A percentile compares a stretch with the other conserved stretches of the same genome.
Evolutionary conservation across 1,140 invertebrate species (phyloP).

Genomic region (Nasonia vitripennis): DNA sequence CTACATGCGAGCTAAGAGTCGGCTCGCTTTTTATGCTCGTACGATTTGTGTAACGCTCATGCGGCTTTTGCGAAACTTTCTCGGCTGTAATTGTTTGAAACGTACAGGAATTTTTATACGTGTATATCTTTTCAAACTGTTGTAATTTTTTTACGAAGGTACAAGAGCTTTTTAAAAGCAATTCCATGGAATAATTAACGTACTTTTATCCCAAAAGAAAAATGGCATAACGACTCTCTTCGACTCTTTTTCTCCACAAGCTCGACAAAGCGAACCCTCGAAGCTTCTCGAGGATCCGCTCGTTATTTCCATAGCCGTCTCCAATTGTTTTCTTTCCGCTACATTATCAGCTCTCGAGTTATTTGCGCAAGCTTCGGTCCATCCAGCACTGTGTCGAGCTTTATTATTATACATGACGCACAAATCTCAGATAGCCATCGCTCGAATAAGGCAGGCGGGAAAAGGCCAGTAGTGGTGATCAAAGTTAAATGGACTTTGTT

Average conservation of each 20-base stretch:
- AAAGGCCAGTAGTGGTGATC: neutral
- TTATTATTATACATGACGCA: neutral
- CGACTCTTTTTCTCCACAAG: neutral
- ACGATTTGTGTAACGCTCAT: neutral
- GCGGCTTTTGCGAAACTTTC: neutral
- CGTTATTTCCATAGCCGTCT: neutral
- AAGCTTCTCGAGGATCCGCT: neutral
- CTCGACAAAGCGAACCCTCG: neutral
- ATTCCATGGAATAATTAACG: no score
- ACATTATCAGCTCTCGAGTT: neutral
- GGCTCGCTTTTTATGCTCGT: neutral
- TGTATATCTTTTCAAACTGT: no score
- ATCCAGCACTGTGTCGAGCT: no score
- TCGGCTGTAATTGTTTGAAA: no score
- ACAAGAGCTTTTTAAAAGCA: no score
- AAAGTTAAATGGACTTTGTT: conserved; percentile 43
- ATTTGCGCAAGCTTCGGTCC: neutral
- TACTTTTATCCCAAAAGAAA: no score
- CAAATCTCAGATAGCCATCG: conserved; percentile 9
- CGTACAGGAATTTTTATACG: no score
- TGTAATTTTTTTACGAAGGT: no score
- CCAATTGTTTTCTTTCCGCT: neutral
- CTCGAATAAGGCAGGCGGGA: neutral
- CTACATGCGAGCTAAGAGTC: neutral
- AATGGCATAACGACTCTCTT: no score